phyloP scores from a whole-genome alignment of 92 coral and sea anemone species.

The Pocillopora meandrina region DNA sequence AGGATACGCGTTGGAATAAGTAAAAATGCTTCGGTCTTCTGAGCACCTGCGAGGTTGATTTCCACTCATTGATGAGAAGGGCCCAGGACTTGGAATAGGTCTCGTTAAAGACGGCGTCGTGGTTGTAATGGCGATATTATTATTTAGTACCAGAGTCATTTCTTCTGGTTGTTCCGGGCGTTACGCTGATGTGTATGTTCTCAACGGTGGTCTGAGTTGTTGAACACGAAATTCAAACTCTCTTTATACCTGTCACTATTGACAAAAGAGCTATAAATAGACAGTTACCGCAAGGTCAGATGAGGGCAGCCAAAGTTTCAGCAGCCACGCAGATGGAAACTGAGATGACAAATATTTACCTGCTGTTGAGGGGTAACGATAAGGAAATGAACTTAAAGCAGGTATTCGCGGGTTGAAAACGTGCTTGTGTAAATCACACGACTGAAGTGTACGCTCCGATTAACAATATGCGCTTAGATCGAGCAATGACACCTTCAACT shows the following conservation, averaged over 20 bases:
- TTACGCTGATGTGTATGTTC: not conserved
- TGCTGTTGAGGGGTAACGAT: slow-evolving; percentile 13
- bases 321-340: slow-evolving; percentile 31
- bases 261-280: slow-evolving; percentile 35
- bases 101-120: slow-evolving; percentile 42
- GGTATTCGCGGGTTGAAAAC: slow-evolving; percentile 4
- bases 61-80: slow-evolving; percentile 28
- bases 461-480: not conserved
- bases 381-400: slow-evolving; percentile 8
- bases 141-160: slow-evolving; percentile 42
- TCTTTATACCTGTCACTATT: slow-evolving; percentile 42
- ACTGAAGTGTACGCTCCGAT: not conserved
- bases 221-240: slow-evolving; percentile 23
- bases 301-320: slow-evolving; percentile 32
- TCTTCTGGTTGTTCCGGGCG: not conserved
- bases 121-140: slow-evolving; percentile 36
- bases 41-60: slow-evolving; percentile 32
- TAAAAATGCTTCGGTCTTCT: slow-evolving; percentile 23
- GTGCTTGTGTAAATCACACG: slow-evolving; percentile 20
- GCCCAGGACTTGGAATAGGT: slow-evolving; percentile 48
- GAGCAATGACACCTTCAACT: not conserved
- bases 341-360: slow-evolving; percentile 44
- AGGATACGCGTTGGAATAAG: slow-evolving; percentile 42
- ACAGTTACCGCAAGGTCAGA: slow-evolving; percentile 20
- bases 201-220: slow-evolving; percentile 31